Conservation (phyloP, 1,140 invertebrate genomes). For the Acyrthosiphon pisum region DNA sequence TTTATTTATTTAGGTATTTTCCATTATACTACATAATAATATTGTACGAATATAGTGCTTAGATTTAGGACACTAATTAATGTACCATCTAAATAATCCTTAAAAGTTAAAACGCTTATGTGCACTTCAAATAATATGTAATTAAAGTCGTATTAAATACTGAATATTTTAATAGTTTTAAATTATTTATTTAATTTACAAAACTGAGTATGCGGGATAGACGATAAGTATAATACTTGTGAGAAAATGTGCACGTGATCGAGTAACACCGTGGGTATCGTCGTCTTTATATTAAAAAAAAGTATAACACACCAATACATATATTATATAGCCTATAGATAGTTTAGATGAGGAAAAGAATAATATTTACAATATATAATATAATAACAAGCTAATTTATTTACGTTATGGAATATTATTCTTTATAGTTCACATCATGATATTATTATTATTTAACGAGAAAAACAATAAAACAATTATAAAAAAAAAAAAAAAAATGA, state of each 20-base stretch:
- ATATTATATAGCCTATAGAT: background rate
- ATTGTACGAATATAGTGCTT: background rate
- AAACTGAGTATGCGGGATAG: background rate
- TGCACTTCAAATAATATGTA: background rate
- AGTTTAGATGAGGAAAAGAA: background rate
- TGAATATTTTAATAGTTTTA: background rate
- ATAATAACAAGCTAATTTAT: background rate
- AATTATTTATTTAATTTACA: constrained; percentile 25
- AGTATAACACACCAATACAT: background rate
- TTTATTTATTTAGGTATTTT: background rate
- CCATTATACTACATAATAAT: background rate
- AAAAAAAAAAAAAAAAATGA: background rate
- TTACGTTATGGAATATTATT: background rate
- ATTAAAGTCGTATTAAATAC: background rate
- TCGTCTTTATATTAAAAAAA: background rate
- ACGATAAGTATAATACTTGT: constrained; percentile 34
- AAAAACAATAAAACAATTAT: background rate
- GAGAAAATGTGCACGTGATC: constrained; percentile 20
- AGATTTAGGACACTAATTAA: background rate
- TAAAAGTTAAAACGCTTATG: constrained; percentile 1
- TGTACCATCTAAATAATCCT: background rate
- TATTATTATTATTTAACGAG: background rate
- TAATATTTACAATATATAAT: background rate
- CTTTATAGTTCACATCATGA: background rate
- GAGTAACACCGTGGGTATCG: background rate